A percentile compares a stretch with the other conserved stretches of the same genome.
These are phyloP conservation scores for Nephrotoma guestfalica DNA, from an alignment of 2,888 invertebrate genomes.

Conservation along the genomic window DNA sequence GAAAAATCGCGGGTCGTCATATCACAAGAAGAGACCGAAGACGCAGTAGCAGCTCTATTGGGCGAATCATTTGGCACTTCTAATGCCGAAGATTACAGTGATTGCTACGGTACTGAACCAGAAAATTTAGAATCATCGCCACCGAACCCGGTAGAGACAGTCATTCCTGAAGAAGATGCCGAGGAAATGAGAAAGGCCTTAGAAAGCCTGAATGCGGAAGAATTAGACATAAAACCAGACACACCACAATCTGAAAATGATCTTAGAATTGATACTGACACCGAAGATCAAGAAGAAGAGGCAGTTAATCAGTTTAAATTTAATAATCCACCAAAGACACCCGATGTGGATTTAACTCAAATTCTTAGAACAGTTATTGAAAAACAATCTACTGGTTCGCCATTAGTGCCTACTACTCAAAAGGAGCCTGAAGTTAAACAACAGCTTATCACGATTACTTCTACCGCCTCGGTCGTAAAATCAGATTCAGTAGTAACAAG, in stretches of 20 bases:
- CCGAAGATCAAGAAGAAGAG: conserved; percentile 57
- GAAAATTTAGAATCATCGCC: conserved; percentile 36
- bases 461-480: conserved; percentile 14
- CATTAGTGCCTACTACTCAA: background rate
- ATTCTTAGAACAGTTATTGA: background rate
- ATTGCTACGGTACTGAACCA: conserved; percentile 37
- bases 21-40: conserved; percentile 85
- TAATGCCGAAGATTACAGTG: conserved; percentile 37
- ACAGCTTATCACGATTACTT: background rate
- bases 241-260: conserved; percentile 76
- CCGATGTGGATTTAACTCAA: conserved; percentile 19
- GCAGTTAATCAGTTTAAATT: conserved; percentile 28
- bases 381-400: background rate
- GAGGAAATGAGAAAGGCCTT: conserved; percentile 77
- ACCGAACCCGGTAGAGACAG: conserved; percentile 27
- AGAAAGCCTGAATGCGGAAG: conserved; percentile 58
- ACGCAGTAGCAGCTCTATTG: conserved; percentile 75
- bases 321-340: conserved; percentile 33
- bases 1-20: conserved; percentile 71
- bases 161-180: conserved; percentile 53
- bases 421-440: background rate
- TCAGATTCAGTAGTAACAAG: background rate
- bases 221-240: conserved; percentile 63
- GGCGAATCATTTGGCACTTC: conserved; percentile 71
- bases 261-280: conserved; percentile 72